These are phyloP conservation scores for Chaetodon auriga DNA, from an alignment of 2,113 vertebrate genomes.

Conservation along the genomic window DNA sequence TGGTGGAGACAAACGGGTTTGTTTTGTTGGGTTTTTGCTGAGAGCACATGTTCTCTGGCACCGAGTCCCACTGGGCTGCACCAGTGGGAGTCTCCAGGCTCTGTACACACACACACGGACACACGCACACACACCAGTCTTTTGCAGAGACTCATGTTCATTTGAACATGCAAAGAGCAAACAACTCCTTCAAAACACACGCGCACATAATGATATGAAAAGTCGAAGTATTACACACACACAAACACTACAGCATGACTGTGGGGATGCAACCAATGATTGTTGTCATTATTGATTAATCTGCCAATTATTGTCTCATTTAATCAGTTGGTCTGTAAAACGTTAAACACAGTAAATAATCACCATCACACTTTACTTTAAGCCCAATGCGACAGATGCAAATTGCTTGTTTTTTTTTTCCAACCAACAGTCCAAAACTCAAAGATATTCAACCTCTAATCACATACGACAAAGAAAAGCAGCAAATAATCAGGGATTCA, in stretches of 20 bases:
- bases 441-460: background rate
- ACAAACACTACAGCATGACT: background rate
- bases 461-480: too few species aligned
- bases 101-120: background rate
- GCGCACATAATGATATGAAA: background rate
- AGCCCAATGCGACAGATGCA: too few species aligned
- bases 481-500: too few species aligned
- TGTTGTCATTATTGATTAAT: background rate
- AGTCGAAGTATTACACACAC: background rate
- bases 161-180: background rate
- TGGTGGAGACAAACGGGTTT: constrained; percentile 26
- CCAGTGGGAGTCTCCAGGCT: constrained; percentile 30
- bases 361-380: too few species aligned
- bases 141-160: background rate
- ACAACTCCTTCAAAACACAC: background rate
- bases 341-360: too few species aligned
- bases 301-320: background rate
- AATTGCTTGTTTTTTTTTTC: too few species aligned
- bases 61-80: constrained; percentile 40
- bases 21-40: constrained; percentile 56
- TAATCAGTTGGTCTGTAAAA: too few species aligned
- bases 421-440: background rate
- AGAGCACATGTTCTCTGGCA: constrained; percentile 58
- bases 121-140: background rate
- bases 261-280: background rate